Conservation (phyloP, 2,888 invertebrate genomes). For the Anaspis maculata region DNA sequence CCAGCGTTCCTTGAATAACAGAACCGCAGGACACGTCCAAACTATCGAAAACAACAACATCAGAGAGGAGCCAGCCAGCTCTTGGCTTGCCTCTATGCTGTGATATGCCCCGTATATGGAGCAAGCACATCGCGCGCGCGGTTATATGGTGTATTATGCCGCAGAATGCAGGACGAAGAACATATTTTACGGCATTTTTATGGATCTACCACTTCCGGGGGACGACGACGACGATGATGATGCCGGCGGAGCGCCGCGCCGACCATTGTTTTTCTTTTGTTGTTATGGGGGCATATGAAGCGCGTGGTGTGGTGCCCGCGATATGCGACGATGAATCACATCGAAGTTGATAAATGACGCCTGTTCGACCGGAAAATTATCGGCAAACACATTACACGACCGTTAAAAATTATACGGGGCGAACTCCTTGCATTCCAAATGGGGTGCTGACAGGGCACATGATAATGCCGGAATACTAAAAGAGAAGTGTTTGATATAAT, state of each 20-base stretch:
- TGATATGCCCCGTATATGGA: too few species aligned
- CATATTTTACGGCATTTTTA: constrained; percentile 22
- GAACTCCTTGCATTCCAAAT: not conserved
- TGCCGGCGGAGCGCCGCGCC: too few species aligned
- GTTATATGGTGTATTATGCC: too few species aligned
- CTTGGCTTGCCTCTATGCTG: too few species aligned
- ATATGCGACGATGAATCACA: constrained; percentile 8
- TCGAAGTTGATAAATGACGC: constrained; percentile 10
- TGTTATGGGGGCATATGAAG: too few species aligned
- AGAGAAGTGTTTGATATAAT: too few species aligned
- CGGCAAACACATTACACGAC: constrained; percentile 4
- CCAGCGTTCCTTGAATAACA: constrained; percentile 17
- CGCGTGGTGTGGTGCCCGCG: not conserved
- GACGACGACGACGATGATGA: too few species aligned
- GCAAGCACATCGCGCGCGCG: too few species aligned
- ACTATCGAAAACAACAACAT: constrained; percentile 29
- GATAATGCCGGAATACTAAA: too few species aligned
- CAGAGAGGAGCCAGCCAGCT: constrained; percentile 10
- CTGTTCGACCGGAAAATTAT: constrained; percentile 12
- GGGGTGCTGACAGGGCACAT: too few species aligned
- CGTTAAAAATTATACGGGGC: too few species aligned
- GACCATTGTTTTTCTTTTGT: constrained; percentile 14
- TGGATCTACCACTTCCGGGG: constrained; percentile 13
- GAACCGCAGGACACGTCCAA: constrained; percentile 19
- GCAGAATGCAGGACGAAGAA: constrained; percentile 14